Evolutionary conservation across 1,140 invertebrate species (phyloP).

Genomic region (Aphelenchoides avenae): DNA sequence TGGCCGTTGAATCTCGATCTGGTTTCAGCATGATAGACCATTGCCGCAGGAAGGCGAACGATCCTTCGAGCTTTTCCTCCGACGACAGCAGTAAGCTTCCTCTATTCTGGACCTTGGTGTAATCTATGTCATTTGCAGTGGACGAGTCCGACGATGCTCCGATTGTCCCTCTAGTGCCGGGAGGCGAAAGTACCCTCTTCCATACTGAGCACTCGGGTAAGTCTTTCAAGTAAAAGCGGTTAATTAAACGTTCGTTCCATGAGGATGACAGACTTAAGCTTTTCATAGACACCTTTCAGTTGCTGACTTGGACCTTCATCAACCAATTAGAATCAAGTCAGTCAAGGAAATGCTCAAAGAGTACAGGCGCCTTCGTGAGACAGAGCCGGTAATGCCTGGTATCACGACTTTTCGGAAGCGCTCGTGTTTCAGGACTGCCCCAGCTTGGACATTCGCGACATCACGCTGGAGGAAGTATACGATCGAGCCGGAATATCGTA

Average conservation of each 20-base stretch:
- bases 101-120: not conserved
- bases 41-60: slow-evolving; percentile 20
- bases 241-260: too few relatives aligned
- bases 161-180: slow-evolving; percentile 12
- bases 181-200: slow-evolving; percentile 28
- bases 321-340: slow-evolving; percentile 22
- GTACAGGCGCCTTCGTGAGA: slow-evolving; percentile 25
- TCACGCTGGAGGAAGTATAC: slow-evolving; percentile 27
- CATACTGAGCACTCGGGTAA: slow-evolving; percentile 20
- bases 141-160: slow-evolving; percentile 6
- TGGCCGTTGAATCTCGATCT: slow-evolving; percentile 5
- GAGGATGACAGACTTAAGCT: too few relatives aligned
- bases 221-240: slow-evolving; percentile 16
- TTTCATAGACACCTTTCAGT: not conserved
- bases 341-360: slow-evolving; percentile 25
- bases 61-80: slow-evolving; percentile 15
- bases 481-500: slow-evolving; percentile 31
- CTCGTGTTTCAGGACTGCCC: slow-evolving; percentile 25
- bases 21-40: slow-evolving; percentile 31
- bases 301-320: slow-evolving; percentile 29
- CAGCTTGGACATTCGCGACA: slow-evolving; percentile 29
- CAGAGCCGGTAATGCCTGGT: slow-evolving; percentile 16
- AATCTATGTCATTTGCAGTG: slow-evolving; percentile 15
- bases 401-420: not conserved
- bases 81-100: slow-evolving; percentile 13